Evolutionary conservation across 1,140 invertebrate species (phyloP).

Genomic region (Sycophaga agraensis): DNA sequence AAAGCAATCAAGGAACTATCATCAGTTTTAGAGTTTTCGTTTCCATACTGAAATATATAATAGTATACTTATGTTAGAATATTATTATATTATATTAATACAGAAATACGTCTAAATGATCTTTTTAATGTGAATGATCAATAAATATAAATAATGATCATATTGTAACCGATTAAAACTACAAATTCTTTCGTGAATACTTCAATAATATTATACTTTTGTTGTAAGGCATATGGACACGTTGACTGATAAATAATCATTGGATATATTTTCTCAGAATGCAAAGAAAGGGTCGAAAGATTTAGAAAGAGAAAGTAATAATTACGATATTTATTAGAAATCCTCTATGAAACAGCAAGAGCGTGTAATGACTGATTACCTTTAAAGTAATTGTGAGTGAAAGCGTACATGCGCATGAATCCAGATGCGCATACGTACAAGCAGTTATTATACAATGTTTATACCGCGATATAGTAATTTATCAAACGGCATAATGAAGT

Average conservation of each 20-base stretch:
- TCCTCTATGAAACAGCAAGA: neutral
- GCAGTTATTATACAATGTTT: neutral
- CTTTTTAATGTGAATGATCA: no score
- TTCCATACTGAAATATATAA: conserved; percentile 20
- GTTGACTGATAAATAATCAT: no score
- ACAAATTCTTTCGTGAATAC: no score
- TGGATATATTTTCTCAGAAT: no score
- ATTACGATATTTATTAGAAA: conserved; percentile 6
- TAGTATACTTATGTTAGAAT: no score
- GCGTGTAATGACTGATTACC: neutral
- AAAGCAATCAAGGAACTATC: conserved; percentile 3
- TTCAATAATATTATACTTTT: no score
- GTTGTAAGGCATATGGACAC: no score
- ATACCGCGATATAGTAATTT: neutral
- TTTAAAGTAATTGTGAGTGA: conserved; percentile 6
- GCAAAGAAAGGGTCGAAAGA: no score
- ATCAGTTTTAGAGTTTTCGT: conserved; percentile 9
- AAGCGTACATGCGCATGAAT: conserved; percentile 1
- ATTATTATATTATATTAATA: no score
- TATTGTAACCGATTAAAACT: no score
- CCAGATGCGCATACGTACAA: neutral
- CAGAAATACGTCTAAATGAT: no score
- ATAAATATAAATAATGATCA: no score
- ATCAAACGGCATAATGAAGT: neutral
- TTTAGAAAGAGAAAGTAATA: neutral